A percentile compares a stretch with the other conserved stretches of the same genome.
Conservation (phyloP, 2,113 vertebrate genomes). For the Odobenus rosmarus region DNA sequence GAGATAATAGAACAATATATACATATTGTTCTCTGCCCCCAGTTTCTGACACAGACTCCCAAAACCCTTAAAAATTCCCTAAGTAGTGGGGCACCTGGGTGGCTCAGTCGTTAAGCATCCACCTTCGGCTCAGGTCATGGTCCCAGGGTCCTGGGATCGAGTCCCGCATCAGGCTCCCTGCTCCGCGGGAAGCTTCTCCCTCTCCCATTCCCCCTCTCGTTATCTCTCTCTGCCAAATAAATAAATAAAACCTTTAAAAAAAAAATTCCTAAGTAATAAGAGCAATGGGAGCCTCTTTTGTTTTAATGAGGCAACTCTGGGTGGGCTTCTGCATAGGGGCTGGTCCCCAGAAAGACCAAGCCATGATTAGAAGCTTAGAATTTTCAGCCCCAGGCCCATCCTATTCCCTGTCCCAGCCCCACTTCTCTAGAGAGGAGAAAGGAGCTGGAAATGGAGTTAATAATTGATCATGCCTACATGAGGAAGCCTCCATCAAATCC, state of each 20-base stretch:
- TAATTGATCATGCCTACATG: background rate
- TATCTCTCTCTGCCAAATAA: no score
- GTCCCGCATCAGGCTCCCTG: no score
- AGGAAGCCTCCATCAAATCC: background rate
- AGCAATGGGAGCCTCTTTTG: background rate
- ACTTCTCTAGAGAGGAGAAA: background rate
- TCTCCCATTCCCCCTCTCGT: no score
- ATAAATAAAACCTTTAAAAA: no score
- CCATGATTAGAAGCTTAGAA: background rate
- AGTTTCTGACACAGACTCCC: background rate
- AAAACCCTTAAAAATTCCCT: background rate
- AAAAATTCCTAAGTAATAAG: background rate
- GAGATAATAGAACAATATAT: background rate
- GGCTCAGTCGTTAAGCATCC: no score
- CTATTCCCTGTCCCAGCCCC: background rate
- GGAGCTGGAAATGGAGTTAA: background rate
- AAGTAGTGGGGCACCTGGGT: background rate
- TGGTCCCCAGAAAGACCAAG: background rate
- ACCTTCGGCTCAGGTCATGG: no score
- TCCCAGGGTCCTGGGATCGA: no score
- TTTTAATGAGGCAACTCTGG: background rate
- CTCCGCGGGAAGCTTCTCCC: no score
- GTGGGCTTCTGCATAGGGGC: background rate
- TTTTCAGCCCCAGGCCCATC: background rate
- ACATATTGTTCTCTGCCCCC: background rate